Base-by-base conservation (phyloP, 2,113 vertebrate genomes). In the Periophthalmus modestus region DNA sequence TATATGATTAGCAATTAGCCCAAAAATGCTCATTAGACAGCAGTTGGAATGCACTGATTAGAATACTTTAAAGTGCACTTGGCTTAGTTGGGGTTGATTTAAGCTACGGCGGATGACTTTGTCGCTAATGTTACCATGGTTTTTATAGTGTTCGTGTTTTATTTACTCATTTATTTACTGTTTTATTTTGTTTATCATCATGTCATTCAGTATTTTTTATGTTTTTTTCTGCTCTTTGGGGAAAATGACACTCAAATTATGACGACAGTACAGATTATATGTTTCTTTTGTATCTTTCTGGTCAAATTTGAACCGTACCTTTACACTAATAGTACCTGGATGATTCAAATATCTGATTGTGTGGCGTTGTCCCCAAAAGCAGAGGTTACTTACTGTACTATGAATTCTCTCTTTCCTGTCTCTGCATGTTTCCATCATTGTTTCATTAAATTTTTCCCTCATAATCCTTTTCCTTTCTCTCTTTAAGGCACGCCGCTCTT, bases 371-470 rank as follows among this genome's bases (percentile, higher is more conserved):
- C n/a, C 55, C 73, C 19, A 68, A 72, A 73, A 77, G 73, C 81
- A 72, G 72, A 19, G 19, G 59, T 78, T 77, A 16, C 13, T 48
- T 16, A 48, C 11, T 46, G 43, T 46, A 46, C 11, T 46, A 13
- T 55, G 48, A 50, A 72, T 79, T 74, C 71, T 69, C 72, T 14
- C 46, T 47, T 47, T 16, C 47, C 4, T 74, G 48, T 74, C 50
- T 58, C 12, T 48, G 46, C 74, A 46, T 33, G 75, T 84, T 76
- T 79, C 78, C 82, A 68, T 80, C 74, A 7, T 58, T 28, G 67
- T 13, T 46, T 0, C 75, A 47, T 76, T 87, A 58, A 43, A 50
- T 19, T 4, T 0, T 69, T 52, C 69, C 80, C 28, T 68, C 65
- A 43, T 33, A 15, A 59, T 66, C 61, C 28, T 43, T 88, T 87